Percentiles rank a stretch among this genome's conserved stretches.
Evolutionary conservation across 2,113 vertebrate species (phyloP).

Genomic region (Melanostigma gelatinosum): DNA sequence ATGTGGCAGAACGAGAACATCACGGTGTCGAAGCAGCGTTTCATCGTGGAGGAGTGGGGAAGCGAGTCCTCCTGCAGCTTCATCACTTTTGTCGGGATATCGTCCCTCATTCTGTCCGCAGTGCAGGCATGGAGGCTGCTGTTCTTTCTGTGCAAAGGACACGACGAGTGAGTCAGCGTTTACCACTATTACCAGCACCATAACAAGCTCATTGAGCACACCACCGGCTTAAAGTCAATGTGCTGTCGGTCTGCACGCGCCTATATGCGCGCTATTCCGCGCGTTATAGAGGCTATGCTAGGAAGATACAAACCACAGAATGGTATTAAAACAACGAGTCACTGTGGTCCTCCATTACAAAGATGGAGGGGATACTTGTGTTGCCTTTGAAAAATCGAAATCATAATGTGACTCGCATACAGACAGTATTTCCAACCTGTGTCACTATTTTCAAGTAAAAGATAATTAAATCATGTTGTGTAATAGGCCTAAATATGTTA

Average conservation of each 20-base stretch:
- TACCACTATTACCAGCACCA: neutral
- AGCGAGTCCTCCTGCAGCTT: constrained; percentile 94
- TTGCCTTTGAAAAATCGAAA: neutral
- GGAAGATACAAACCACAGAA: neutral
- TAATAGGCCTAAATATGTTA: neutral
- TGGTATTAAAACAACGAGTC: constrained; percentile 19
- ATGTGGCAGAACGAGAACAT: constrained; percentile 98
- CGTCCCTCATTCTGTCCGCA: constrained; percentile 92
- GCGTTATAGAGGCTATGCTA: neutral
- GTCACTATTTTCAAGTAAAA: neutral
- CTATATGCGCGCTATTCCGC: neutral
- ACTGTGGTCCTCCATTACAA: constrained; percentile 31
- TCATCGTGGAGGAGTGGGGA: constrained; percentile 97
- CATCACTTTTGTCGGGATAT: constrained; percentile 91
- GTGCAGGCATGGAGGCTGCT: constrained; percentile 95
- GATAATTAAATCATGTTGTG: neutral
- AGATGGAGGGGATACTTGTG: constrained; percentile 34
- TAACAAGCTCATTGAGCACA: neutral
- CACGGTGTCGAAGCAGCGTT: constrained; percentile 92
- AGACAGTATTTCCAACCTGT: constrained; percentile 4
- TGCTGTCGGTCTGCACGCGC: constrained; percentile 8
- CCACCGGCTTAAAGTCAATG: neutral
- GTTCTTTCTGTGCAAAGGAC: constrained; percentile 96
- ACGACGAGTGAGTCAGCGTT: constrained; percentile 91
- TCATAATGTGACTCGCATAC: neutral